Base-by-base conservation (phyloP, 2,113 vertebrate genomes). In the Thamnophis sirtalis region DNA sequence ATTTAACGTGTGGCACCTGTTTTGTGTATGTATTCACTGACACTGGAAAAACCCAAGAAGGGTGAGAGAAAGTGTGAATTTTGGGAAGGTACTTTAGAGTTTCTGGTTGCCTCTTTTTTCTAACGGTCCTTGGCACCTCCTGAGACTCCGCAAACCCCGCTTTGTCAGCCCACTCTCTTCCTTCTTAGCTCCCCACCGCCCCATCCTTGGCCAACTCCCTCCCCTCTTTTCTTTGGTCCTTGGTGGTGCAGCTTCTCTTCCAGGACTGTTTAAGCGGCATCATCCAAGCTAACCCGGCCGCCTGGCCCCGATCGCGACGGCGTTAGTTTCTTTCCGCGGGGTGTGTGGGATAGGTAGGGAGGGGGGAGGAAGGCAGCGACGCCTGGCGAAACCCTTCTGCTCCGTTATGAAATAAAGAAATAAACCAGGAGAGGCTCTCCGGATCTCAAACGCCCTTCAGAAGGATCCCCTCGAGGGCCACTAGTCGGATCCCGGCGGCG, bases 31-130 rank as follows among this genome's bases (percentile, higher is more conserved):
- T 9, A 49, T 3, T 63, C 51, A 49, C 0, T 53, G 38, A 73
- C 92, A 24, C 91, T 91, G 91, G 92, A 51, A 92, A 86, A 86
- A 95, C 91, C 92, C 96, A 96, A 96, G 96, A 94, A 97, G 96
- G 86, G 95, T 97, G 73, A 17, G 33, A 80, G 73, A 43, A 43
- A 21, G 17, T 21, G 17, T 93, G 94, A 93, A 92, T 94, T 48
- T 96, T 94, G 92, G 38, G 85, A 93, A 94, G 92, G 10, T 93
- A 91, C 88, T 91, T n/a, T 53, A 26, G 56, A 89, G 63, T 90
- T 43, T 4, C 7, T 21, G 73, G 73, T 21, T 80, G 22, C 53
- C n/a, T 51, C 38, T n/a, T 56, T 15, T 84, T 88, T 92, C n/a
- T 26, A 84, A 63, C 86, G 10, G 28, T 94, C 92, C 93, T 95